Evolutionary conservation across 1,140 invertebrate genomes (phyloP).

Genomic region (Drosophila bocki): DNA sequence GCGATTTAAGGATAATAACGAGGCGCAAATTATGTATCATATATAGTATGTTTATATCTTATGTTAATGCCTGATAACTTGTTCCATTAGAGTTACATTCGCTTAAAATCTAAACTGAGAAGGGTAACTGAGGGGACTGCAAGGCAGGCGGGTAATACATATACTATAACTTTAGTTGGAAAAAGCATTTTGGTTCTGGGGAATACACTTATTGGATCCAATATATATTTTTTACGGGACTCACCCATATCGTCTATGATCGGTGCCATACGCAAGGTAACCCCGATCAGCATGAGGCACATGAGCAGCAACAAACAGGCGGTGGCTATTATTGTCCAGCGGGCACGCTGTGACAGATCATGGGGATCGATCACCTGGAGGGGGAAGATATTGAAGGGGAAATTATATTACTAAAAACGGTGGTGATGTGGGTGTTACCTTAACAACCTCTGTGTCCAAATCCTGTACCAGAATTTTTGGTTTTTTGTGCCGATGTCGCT

Average conservation of each 20-base stretch:
- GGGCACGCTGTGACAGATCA: conserved; percentile 91
- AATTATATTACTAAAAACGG: background rate
- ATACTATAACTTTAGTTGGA: background rate
- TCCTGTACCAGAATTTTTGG: conserved; percentile 84
- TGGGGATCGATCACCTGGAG: conserved; percentile 89
- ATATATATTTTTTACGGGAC: conserved; percentile 73
- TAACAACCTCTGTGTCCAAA: conserved; percentile 82
- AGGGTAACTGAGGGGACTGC: conserved; percentile 41
- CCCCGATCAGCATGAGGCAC: conserved; percentile 94
- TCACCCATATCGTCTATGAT: conserved; percentile 97
- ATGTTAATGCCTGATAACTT: conserved; percentile 44
- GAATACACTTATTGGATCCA: background rate
- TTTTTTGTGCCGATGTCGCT: conserved; percentile 85
- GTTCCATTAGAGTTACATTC: conserved; percentile 65
- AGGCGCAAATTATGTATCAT: conserved; percentile 26
- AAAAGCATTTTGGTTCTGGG: conserved; percentile 36
- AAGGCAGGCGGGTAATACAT: conserved; percentile 41
- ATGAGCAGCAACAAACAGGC: conserved; percentile 93
- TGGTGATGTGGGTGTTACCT: conserved; percentile 28
- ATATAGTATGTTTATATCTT: conserved; percentile 12
- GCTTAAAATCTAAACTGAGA: conserved; percentile 36
- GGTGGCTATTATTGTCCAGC: conserved; percentile 95
- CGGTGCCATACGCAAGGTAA: conserved; percentile 95
- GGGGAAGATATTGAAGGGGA: no score
- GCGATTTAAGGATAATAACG: conserved; percentile 57